Evolutionary conservation across 53 echinoderm and acorn worm species (phyloP).

Genomic region (Holothuria leucospilota): DNA sequence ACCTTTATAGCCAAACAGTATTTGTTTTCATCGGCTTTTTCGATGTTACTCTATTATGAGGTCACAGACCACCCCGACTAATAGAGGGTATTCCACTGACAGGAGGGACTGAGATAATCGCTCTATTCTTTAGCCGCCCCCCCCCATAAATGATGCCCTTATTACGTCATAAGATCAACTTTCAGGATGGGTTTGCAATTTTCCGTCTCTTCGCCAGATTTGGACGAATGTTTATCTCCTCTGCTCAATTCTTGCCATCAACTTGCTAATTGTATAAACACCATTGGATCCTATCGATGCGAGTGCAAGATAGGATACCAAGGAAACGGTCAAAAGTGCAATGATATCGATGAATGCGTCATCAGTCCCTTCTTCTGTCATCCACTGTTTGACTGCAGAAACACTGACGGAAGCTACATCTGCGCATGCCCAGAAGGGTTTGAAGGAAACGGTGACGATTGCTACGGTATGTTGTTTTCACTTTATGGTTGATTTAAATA

Average conservation of each 20-base stretch:
- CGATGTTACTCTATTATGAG: no score
- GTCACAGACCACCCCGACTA: no score
- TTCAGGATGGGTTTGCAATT: not conserved
- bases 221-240: slow-evolving; percentile 37
- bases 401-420: slow-evolving; percentile 16
- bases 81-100: no score
- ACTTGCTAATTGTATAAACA: slow-evolving; percentile 19
- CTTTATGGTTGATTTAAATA: no score
- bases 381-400: slow-evolving; percentile 16
- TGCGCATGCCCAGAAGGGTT: slow-evolving; percentile 34
- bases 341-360: slow-evolving; percentile 11
- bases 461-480: slow-evolving; percentile 11
- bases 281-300: slow-evolving; percentile 1
- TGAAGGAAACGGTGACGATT: slow-evolving; percentile 28
- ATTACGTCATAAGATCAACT: no score
- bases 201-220: not conserved
- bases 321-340: slow-evolving; percentile 24
- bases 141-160: no score
- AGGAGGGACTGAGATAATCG: no score
- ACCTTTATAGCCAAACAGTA: no score
- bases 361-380: slow-evolving; percentile 40
- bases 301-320: slow-evolving; percentile 10
- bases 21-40: no score
- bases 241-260: not conserved
- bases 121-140: no score